Base-by-base conservation (phyloP, 2,888 invertebrate species). In the Drosophila ustulata region DNA sequence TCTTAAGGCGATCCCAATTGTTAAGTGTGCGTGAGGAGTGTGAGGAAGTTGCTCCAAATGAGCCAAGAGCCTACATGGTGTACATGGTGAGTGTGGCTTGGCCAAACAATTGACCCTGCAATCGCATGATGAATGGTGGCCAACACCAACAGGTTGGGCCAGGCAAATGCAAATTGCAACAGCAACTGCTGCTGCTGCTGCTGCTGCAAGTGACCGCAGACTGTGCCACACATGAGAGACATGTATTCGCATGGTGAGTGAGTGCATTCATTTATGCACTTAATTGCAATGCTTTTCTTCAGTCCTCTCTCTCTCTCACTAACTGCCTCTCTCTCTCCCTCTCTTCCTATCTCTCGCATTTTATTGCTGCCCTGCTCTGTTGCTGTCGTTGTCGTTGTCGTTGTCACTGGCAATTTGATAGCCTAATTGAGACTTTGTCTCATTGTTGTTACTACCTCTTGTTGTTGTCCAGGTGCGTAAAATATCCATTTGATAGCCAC, bases 341-440 rank as follows among this genome's bases (percentile, higher is more conserved):
- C 43, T 43, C 32, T 47, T 34, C 8, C 23, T 23, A 25, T 47
- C 56, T 57, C 18, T 18, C 18, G 18, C 18, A 18, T 18, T 18
- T 18, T 18, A 18, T 18, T 18, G 18, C 18, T 18, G 13, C 46
- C 46, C 47, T 51, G 52, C 69, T 66, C 62, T 49, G 26, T 39
- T 52, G 45, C 39, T 65, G 47, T 32, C 51, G 52, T 66, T 53
- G 52, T 66, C 51, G 52, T 66, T 53, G 52, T 66, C 47, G 53
- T 63, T 62, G 55, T 59, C 50, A 53, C 50, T 61, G 49, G 78
- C 73, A 80, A 85, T 80, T 71, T 72, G 88, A 85, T 85, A 88
- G 86, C 78, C 87, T 89, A 85, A 89, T 89, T 85, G 85, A 88
- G 88, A 89, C 83, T 75, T 86, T 88, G 89, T 88, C 88, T 62